These are phyloP conservation scores for Crenichthys baileyi DNA, from an alignment of 2,797 vertebrate genomes.

Conservation along the genomic window DNA sequence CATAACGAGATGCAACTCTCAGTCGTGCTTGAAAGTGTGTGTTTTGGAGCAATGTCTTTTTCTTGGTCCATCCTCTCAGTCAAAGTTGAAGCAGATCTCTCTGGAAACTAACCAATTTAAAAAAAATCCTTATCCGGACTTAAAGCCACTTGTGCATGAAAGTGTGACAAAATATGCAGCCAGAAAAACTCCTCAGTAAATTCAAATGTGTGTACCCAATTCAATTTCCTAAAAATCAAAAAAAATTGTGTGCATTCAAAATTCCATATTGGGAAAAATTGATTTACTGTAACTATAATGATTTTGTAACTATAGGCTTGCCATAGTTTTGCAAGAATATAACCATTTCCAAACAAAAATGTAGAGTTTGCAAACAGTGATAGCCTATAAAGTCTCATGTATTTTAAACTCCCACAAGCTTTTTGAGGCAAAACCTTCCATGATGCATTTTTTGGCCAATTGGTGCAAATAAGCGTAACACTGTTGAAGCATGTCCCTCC, in stretches of 20 bases:
- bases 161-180: not conserved
- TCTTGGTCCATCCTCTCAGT: not conserved
- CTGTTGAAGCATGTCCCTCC: conserved; percentile 5
- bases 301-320: not conserved
- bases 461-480: not conserved
- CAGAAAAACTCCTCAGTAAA: not conserved
- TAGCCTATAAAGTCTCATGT: not conserved
- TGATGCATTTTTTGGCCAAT: not conserved
- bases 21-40: not conserved
- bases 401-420: not conserved
- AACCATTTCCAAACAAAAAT: not conserved
- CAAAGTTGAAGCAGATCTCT: not conserved
- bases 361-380: not conserved
- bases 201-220: not conserved
- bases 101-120: not conserved
- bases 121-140: not conserved
- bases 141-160: not conserved
- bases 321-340: not conserved
- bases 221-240: not conserved
- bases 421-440: not conserved
- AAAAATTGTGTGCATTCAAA: not conserved
- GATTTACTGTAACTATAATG: too few relatives aligned
- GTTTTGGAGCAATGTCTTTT: not conserved
- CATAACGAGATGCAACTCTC: not conserved
- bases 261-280: not conserved